Base-by-base conservation (phyloP, 2,797 vertebrate species). In the Rhadinocentrus ornatus region DNA sequence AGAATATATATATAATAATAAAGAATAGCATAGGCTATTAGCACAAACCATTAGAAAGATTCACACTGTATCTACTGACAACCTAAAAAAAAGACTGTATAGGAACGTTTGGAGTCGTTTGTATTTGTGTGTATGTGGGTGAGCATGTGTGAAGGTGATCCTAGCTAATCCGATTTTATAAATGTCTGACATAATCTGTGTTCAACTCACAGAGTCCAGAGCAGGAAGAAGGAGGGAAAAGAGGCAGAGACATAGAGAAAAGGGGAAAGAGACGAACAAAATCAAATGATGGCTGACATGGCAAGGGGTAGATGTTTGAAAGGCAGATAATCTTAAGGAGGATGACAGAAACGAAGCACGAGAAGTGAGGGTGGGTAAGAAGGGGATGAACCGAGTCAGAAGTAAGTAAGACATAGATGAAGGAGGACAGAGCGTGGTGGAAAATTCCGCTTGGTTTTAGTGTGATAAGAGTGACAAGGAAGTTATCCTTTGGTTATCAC, bases 101-200 rank as follows among this genome's bases (percentile, higher is more conserved):
- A 46, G 8, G 62, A 20, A 46, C 67, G 48, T 62, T 77, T 24
- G 3, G 66, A 71, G 62, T 69, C 53, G 35, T 69, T 41, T 48
- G 64, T 59, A 58, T 76, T 46, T 77, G 44, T 73, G 62, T 60
- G 58, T 27, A 62, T 61, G 53, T 70, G 73, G 24, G 52, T 52
- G 53, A 78, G 70, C 31, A 37, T 74, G 79, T 64, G 65, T 88
- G 88, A 91, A 92, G 90, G 90, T 92, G 90, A 93, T 91, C 88
- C 88, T 35, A 37, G 89, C 82, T 93, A 92, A 93, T 93, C 91
- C 74, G 75, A 77, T 85, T 89, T 91, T 89, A 85, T 86, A 88
- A 89, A 89, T 85, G 85, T 91, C 86, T 91, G 83, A 85, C 83
- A 89, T 90, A 93, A 91, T 91, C 89, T 91, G 77, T 80, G 81